Base-by-base conservation (phyloP, 2,113 vertebrate species). In the Tyrannus savana region DNA sequence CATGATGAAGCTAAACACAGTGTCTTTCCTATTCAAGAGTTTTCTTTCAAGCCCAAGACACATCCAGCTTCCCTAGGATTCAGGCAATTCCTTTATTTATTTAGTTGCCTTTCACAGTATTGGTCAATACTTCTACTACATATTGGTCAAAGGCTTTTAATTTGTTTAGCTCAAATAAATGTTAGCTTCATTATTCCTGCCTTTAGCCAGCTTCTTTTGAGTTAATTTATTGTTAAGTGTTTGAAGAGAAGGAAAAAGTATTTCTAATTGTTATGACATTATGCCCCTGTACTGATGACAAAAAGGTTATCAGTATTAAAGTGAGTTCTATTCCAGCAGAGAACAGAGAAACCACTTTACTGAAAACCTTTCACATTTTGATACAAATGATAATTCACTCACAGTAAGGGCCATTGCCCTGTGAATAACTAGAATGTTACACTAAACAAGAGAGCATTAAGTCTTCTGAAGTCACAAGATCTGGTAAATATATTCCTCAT, bases 401-500 rank as follows among this genome's bases (percentile, higher is more conserved):
- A 6, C 50, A 78, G 74, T 18, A 88, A 86, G 35, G 44, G 53
- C 64, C 41, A 28, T 16, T 90, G 80, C 75, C 44, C 60, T 68
- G 49, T 50, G 88, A 95, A 69, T 64, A 81, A 93, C n/a, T 78
- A 39, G n/a, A 96, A 89, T 58, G 60, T 47, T 66, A 56, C 12
- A 60, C 64, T 87, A 53, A 92, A 93, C 79, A 96, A 88, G 31
- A 59, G 47, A 81, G 60, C 76, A 64, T 63, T 74, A 92, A 92
- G 74, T 56, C 64, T 53, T 66, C 78, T 52, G 75, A 78, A 90
- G 92, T 94, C 95, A 97, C 80, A 90, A 84, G 95, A 81, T 72
- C 76, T 81, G 52, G 85, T 84, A 82, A 94, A 90, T 75, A 71
- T 35, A 92, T 89, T 96, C 56, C 60, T 84, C 92, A 72, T 96